Conservation (phyloP, 2,113 vertebrate genomes). For the Fukomys damarensis region DNA sequence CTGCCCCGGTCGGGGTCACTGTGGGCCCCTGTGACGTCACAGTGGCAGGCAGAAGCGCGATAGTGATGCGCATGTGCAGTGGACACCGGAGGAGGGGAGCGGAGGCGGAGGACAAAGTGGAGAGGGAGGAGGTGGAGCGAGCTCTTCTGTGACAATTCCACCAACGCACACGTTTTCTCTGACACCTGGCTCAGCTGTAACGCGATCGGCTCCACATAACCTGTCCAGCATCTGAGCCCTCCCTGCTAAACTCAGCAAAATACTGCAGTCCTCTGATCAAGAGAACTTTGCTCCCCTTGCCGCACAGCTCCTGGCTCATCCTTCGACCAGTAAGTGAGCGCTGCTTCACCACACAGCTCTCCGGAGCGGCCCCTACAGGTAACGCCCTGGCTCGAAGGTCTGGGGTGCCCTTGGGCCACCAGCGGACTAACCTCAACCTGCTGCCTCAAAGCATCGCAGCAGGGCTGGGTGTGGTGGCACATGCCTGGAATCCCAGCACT, state of each 20-base stretch:
- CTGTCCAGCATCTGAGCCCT: slow-evolving; percentile 68
- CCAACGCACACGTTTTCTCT: slow-evolving; percentile 58
- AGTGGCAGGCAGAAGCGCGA: slow-evolving; percentile 64
- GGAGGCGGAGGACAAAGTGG: slow-evolving; percentile 70
- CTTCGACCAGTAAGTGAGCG: slow-evolving; percentile 61
- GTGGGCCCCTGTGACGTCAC: slow-evolving; percentile 77
- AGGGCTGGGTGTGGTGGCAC: too few relatives aligned
- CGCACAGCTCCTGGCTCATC: slow-evolving; percentile 24
- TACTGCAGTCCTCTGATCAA: slow-evolving; percentile 68
- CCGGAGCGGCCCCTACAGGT: slow-evolving; percentile 61
- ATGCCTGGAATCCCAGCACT: too few relatives aligned
- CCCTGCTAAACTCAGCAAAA: slow-evolving; percentile 50
- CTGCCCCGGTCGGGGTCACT: not conserved
- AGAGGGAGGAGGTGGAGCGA: slow-evolving; percentile 79
- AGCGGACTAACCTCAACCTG: not conserved
- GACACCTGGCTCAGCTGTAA: slow-evolving; percentile 77
- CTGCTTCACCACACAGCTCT: slow-evolving; percentile 64
- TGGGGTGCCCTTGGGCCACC: not conserved
- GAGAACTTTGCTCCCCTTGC: slow-evolving; percentile 62
- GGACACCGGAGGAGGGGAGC: slow-evolving; percentile 73
- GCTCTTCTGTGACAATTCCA: slow-evolving; percentile 75
- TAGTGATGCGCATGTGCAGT: slow-evolving; percentile 68
- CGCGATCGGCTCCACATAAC: slow-evolving; percentile 72
- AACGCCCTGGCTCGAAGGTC: not conserved
- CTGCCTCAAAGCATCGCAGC: not conserved